Evolutionary conservation across 2,797 vertebrate species (phyloP).

Genomic region (Florisuga fusca): DNA sequence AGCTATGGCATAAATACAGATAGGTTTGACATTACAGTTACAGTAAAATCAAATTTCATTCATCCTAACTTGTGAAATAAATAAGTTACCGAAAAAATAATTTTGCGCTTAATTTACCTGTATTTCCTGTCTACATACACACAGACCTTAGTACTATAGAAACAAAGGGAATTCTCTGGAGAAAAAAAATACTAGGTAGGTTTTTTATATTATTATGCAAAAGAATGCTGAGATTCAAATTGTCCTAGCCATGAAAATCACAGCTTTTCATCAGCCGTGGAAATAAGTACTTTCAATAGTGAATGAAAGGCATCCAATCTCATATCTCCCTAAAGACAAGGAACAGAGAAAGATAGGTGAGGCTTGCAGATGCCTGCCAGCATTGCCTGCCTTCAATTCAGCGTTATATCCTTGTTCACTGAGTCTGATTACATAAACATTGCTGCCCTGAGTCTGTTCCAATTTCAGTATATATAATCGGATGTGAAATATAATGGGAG

Average conservation of each 20-base stretch:
- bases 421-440: slow-evolving; percentile 8
- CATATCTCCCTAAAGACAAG: neutral
- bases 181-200: neutral
- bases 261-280: neutral
- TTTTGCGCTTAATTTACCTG: neutral
- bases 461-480: neutral
- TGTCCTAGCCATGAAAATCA: neutral
- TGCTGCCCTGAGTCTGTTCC: neutral
- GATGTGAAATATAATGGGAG: neutral
- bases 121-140: neutral
- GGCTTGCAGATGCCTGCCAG: neutral
- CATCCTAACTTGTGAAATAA: neutral
- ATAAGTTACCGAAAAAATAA: neutral
- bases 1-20: neutral
- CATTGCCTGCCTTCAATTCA: neutral
- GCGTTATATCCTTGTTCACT: neutral
- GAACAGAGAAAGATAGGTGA: neutral
- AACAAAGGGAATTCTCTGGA: neutral
- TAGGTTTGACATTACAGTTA: neutral
- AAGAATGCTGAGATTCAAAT: neutral
- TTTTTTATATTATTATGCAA: neutral
- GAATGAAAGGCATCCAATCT: neutral
- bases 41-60: neutral
- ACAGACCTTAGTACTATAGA: neutral
- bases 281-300: neutral